These are phyloP conservation scores for Drosophila orena DNA, from an alignment of 1,140 invertebrate species.

Conservation along the genomic window DNA sequence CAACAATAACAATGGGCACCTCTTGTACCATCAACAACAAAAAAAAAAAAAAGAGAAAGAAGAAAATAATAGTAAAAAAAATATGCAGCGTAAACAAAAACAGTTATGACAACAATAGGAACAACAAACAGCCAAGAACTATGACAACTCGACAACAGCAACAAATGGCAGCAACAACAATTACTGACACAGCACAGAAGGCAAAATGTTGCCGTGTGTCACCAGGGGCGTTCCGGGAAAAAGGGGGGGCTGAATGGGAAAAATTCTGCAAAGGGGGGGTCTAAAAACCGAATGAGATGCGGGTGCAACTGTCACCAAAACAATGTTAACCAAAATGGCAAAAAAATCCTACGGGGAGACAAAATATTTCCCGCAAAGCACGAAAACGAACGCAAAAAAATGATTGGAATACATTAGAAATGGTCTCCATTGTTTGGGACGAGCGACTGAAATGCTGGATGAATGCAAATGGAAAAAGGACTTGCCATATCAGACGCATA, in stretches of 20 bases:
- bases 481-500: neutral
- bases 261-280: neutral
- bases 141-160: slow-evolving; percentile 53
- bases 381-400: slow-evolving; percentile 39
- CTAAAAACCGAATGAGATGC: slow-evolving; percentile 33
- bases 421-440: slow-evolving; percentile 43
- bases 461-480: slow-evolving; percentile 36
- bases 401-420: slow-evolving; percentile 73
- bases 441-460: slow-evolving; percentile 10
- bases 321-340: slow-evolving; percentile 64
- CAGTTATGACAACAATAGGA: slow-evolving; percentile 74
- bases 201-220: slow-evolving; percentile 50
- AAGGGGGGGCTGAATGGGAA: no score
- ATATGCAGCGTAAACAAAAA: slow-evolving; percentile 69
- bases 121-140: slow-evolving; percentile 66
- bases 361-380: slow-evolving; percentile 37
- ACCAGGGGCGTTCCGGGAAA: slow-evolving; percentile 3
- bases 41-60: neutral
- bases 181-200: slow-evolving; percentile 58
- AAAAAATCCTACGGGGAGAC: slow-evolving; percentile 34
- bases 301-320: slow-evolving; percentile 66
- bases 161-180: slow-evolving; percentile 44
- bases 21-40: neutral
- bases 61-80: neutral
- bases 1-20: slow-evolving; percentile 53